Evolutionary conservation across 2,113 vertebrate genomes (phyloP).

Genomic region (Chaenogobius annularis): DNA sequence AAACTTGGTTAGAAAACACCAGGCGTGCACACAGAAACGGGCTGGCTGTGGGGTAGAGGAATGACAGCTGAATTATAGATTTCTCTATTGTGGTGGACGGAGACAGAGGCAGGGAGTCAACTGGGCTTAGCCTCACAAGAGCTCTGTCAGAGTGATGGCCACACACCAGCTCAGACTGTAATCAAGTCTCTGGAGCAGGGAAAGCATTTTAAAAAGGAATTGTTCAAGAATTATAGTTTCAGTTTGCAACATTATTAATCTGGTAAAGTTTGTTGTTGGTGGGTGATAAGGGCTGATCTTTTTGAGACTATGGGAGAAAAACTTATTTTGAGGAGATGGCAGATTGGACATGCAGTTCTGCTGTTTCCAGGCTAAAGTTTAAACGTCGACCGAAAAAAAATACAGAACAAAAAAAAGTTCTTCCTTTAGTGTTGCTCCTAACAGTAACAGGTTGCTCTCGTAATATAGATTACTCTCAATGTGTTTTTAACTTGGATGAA

Average conservation of each 20-base stretch:
- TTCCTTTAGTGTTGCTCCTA: too few species aligned
- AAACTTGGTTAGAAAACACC: slow-evolving; percentile 62
- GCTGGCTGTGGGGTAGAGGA: slow-evolving; percentile 42
- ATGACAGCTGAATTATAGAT: slow-evolving; percentile 68
- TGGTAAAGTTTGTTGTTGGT: too few species aligned
- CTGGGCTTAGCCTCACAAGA: slow-evolving; percentile 43
- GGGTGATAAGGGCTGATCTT: too few species aligned
- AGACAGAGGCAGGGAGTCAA: slow-evolving; percentile 35
- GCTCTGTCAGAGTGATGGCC: slow-evolving; percentile 31
- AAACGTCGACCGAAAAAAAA: too few species aligned
- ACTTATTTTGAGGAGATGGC: too few species aligned
- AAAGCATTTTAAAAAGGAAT: background rate
- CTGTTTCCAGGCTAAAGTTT: too few species aligned
- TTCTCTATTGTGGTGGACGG: slow-evolving; percentile 53
- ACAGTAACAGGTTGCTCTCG: too few species aligned
- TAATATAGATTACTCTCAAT: too few species aligned
- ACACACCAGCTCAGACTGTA: slow-evolving; percentile 1
- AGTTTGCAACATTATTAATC: background rate
- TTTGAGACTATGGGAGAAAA: too few species aligned
- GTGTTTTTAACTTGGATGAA: too few species aligned
- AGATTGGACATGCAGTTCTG: too few species aligned
- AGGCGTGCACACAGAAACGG: slow-evolving; percentile 28
- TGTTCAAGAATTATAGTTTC: background rate
- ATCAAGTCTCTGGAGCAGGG: background rate
- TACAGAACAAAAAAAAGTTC: too few species aligned